Percentiles rank a stretch among this genome's conserved stretches.
Evolutionary conservation across 2,888 invertebrate genomes (phyloP).

Genomic region (Agrotis ipsilon): DNA sequence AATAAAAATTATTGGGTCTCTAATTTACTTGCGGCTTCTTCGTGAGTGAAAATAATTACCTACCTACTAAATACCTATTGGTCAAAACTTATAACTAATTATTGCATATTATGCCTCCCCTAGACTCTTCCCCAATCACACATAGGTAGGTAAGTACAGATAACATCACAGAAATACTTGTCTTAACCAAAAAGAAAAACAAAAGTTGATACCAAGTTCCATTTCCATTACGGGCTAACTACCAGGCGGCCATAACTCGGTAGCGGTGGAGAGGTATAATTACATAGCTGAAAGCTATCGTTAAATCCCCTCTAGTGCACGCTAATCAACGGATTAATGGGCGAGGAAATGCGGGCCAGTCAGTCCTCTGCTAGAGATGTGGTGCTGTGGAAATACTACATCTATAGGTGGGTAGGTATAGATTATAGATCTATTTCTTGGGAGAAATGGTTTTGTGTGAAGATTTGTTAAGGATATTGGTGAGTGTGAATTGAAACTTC

Average conservation of each 20-base stretch:
- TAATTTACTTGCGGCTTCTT: too few species aligned
- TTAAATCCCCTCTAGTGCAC: slow-evolving; percentile 80
- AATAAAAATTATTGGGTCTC: too few species aligned
- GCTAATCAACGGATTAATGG: slow-evolving; percentile 84
- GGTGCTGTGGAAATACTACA: slow-evolving; percentile 13
- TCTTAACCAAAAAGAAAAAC: slow-evolving; percentile 41
- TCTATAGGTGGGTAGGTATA: slow-evolving; percentile 12
- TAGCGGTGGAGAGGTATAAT: slow-evolving; percentile 78
- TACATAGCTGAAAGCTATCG: slow-evolving; percentile 82
- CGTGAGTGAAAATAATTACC: too few species aligned
- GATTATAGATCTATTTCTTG: not conserved
- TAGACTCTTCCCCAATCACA: too few species aligned
- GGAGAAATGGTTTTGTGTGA: not conserved
- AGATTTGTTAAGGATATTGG: not conserved
- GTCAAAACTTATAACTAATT: too few species aligned
- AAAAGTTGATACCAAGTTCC: slow-evolving; percentile 64
- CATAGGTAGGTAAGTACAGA: too few species aligned
- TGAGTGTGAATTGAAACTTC: slow-evolving; percentile 13
- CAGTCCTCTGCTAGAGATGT: slow-evolving; percentile 50
- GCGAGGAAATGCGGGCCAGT: slow-evolving; percentile 71
- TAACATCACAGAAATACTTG: slow-evolving; percentile 8
- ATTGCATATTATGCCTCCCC: too few species aligned
- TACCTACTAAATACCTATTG: too few species aligned
- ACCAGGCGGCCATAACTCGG: slow-evolving; percentile 74
- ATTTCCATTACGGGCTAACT: slow-evolving; percentile 77